Conservation (phyloP, 2,797 vertebrate genomes). For the Emys orbicularis region DNA sequence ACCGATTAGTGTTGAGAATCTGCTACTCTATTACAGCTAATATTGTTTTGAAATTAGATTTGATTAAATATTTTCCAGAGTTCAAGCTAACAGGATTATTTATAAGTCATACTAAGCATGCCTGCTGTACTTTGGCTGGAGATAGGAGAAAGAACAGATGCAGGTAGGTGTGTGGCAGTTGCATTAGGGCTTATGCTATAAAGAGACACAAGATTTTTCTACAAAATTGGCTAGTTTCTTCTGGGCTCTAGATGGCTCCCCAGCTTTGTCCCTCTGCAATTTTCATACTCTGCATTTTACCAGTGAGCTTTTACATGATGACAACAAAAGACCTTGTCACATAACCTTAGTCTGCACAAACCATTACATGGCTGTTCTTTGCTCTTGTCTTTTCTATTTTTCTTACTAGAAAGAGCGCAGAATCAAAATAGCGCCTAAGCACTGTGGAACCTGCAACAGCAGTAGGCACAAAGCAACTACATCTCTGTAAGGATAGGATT, state of each 20-base stretch:
- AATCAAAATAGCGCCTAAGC: background rate
- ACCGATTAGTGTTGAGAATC: slow-evolving; percentile 31
- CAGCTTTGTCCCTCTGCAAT: background rate
- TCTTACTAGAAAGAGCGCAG: background rate
- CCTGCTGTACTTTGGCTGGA: background rate
- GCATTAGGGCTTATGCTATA: background rate
- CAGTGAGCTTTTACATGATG: background rate
- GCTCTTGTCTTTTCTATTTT: background rate
- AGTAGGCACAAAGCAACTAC: background rate
- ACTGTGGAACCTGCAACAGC: background rate
- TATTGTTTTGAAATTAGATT: slow-evolving; percentile 42
- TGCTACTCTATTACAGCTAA: background rate
- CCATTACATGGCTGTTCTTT: background rate
- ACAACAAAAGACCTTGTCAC: background rate
- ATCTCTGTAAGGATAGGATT: background rate
- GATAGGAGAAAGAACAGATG: background rate
- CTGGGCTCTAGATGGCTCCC: background rate
- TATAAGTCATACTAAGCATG: background rate
- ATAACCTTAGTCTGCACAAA: background rate
- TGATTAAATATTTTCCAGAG: slow-evolving; percentile 7
- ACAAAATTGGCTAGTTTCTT: background rate
- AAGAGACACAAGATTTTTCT: background rate
- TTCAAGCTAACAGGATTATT: slow-evolving; percentile 26
- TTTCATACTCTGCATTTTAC: background rate
- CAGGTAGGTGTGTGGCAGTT: fast-evolving